phyloP scores from a whole-genome alignment of 2,888 invertebrate genomes.

The Tetheella fluctuosa region DNA sequence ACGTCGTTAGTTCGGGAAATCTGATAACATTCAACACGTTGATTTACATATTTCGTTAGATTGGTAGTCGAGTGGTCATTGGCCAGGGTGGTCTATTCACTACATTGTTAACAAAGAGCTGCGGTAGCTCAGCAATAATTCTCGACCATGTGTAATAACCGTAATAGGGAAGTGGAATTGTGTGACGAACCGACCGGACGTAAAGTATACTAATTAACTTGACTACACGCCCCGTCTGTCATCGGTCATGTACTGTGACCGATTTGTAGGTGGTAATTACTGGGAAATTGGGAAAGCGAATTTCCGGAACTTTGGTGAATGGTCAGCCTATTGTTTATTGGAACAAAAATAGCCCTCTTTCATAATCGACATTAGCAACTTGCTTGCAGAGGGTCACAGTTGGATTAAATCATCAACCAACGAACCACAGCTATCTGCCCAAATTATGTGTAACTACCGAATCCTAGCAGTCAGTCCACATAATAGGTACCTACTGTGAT shows the following conservation, averaged over 20 bases:
- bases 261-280: constrained; percentile 43
- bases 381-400: background rate
- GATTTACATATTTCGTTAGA: constrained; percentile 59
- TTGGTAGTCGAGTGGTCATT: constrained; percentile 36
- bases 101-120: constrained; percentile 40
- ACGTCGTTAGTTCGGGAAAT: constrained; percentile 53
- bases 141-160: constrained; percentile 35
- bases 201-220: constrained; percentile 63
- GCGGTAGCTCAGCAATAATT: constrained; percentile 41
- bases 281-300: constrained; percentile 51
- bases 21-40: constrained; percentile 56
- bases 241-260: constrained; percentile 30
- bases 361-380: constrained; percentile 27
- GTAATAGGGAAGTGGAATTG: constrained; percentile 43
- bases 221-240: constrained; percentile 45
- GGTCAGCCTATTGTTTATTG: constrained; percentile 24
- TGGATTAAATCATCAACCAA: too few species aligned
- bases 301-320: constrained; percentile 38
- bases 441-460: background rate
- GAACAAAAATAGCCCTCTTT: constrained; percentile 20
- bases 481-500: background rate
- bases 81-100: constrained; percentile 2
- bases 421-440: background rate
- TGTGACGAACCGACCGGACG: constrained; percentile 61
- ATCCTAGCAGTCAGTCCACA: background rate